Conservation (phyloP, 2,797 vertebrate genomes). For the Lepilemur septentrionalis region DNA sequence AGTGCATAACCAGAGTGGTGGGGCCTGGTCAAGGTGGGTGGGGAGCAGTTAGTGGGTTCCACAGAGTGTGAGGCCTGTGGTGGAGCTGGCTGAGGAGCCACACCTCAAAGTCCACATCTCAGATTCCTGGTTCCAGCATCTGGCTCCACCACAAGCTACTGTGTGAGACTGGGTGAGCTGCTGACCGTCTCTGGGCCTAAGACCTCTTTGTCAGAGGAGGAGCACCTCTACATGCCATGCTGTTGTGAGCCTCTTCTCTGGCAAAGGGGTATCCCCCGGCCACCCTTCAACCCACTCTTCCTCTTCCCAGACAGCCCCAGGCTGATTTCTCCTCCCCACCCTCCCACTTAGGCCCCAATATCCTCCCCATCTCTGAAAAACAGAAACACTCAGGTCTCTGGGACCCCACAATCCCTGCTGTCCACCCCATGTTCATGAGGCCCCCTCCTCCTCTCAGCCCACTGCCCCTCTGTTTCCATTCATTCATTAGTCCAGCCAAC, state of each 20-base stretch:
- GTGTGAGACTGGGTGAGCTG: not conserved
- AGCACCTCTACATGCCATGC: rapidly evolving
- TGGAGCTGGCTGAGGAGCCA: not conserved
- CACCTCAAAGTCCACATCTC: not conserved
- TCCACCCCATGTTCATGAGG: not conserved
- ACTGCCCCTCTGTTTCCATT: not conserved
- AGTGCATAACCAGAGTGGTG: not conserved
- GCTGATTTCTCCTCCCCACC: not conserved
- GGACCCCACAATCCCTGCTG: not conserved
- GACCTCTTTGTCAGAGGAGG: not conserved
- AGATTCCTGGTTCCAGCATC: not conserved
- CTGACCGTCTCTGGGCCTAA: not conserved
- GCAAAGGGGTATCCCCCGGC: too few relatives aligned
- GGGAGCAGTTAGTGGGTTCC: not conserved
- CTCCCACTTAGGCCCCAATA: not conserved
- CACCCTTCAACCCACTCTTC: not conserved
- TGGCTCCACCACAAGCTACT: not conserved
- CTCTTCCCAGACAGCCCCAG: not conserved
- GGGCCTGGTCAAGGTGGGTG: not conserved
- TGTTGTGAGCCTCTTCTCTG: not conserved
- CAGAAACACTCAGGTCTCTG: not conserved
- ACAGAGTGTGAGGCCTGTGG: not conserved
- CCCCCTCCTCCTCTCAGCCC: not conserved
- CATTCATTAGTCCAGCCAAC: not conserved
- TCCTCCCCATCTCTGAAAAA: not conserved